Conservation (phyloP, 1,140 invertebrate genomes). For the Sycobia sp. region DNA sequence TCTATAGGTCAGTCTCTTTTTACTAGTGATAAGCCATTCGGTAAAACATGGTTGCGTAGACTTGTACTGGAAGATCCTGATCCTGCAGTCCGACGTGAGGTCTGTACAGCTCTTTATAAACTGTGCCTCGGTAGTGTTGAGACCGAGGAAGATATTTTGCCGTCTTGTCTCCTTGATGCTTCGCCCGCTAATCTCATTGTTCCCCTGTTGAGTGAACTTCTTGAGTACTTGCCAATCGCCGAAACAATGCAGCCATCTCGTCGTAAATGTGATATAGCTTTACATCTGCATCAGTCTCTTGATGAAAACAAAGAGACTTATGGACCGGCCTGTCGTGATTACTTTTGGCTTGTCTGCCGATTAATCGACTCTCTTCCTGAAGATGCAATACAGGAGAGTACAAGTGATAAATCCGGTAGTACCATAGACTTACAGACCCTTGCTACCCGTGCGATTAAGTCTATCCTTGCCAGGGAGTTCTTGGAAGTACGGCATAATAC, state of each 20-base stretch:
- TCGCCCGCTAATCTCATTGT: constrained; percentile 66
- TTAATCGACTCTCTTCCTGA: constrained; percentile 84
- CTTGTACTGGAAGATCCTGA: constrained; percentile 84
- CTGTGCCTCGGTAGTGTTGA: constrained; percentile 77
- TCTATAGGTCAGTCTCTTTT: constrained; percentile 71
- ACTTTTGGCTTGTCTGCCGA: constrained; percentile 89
- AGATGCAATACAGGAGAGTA: constrained; percentile 74
- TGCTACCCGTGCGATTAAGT: constrained; percentile 75
- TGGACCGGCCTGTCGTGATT: constrained; percentile 90
- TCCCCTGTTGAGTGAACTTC: constrained; percentile 78
- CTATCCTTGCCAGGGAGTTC: constrained; percentile 78
- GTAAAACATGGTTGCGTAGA: constrained; percentile 71
- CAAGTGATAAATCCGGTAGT: constrained; percentile 63
- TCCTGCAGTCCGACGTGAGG: constrained; percentile 83
- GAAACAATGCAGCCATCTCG: constrained; percentile 81
- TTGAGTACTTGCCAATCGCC: constrained; percentile 80
- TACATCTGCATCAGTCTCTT: constrained; percentile 64
- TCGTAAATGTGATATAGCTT: constrained; percentile 54
- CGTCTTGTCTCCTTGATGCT: constrained; percentile 43
- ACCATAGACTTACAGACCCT: constrained; percentile 76
- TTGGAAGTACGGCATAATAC: constrained; percentile 80
- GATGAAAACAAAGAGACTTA: constrained; percentile 91
- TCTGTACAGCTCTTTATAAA: constrained; percentile 85
- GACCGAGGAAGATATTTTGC: constrained; percentile 65
- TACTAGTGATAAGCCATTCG: constrained; percentile 67